A percentile compares a stretch with the other conserved stretches of the same genome.
Evolutionary conservation across 2,888 invertebrate genomes (phyloP).

Genomic region (Ophion ellenae): DNA sequence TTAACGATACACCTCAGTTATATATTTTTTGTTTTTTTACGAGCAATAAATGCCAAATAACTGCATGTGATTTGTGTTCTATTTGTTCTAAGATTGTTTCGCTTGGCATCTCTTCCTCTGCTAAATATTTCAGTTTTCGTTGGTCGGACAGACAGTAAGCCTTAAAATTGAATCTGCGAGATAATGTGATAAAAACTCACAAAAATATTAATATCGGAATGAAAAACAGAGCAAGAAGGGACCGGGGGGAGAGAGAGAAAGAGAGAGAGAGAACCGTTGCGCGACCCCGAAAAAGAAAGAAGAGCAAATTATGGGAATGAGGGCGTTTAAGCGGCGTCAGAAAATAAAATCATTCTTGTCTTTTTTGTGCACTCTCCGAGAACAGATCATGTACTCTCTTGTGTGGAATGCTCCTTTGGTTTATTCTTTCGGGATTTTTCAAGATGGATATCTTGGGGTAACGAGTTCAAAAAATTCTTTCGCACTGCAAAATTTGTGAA

Average conservation of each 20-base stretch:
- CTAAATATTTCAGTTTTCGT: slow-evolving; percentile 5
- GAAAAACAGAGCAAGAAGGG: no score
- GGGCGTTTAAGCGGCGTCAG: neutral
- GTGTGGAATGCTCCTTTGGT: neutral
- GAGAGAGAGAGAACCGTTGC: slow-evolving; percentile 41
- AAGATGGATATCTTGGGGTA: slow-evolving; percentile 6
- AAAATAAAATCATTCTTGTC: slow-evolving; percentile 10
- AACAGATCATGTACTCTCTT: neutral
- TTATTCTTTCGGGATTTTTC: neutral
- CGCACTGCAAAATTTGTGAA: neutral
- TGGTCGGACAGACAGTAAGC: neutral
- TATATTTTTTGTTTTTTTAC: no score
- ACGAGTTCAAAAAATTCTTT: neutral
- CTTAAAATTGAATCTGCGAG: neutral
- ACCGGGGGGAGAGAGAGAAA: neutral
- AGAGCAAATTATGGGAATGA: slow-evolving; percentile 28
- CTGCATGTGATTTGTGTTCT: no score
- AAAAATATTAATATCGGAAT: slow-evolving; percentile 5
- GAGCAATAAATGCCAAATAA: no score
- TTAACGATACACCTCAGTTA: no score
- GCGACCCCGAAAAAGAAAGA: slow-evolving; percentile 31
- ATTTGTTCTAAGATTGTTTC: no score
- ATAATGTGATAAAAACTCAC: slow-evolving; percentile 16
- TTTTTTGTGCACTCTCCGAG: neutral
- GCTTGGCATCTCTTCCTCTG: neutral